Evolutionary conservation across 1,140 invertebrate genomes (phyloP).

Genomic region (Contarinia nasturtii): DNA sequence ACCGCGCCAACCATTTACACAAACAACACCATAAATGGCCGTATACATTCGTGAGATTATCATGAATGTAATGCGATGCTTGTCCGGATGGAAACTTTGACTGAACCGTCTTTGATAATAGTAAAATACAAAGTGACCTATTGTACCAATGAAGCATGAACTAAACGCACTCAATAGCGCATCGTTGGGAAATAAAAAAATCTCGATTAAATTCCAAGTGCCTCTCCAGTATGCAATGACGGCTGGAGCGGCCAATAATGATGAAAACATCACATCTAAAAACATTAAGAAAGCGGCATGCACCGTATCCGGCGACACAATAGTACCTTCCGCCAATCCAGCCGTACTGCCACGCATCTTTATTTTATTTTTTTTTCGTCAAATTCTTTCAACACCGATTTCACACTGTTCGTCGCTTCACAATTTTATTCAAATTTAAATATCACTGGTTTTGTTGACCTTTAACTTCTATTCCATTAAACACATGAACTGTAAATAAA

Average conservation of each 20-base stretch:
- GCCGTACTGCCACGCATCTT: conserved; percentile 37
- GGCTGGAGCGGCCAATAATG: conserved; percentile 49
- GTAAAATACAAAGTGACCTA: conserved; percentile 44
- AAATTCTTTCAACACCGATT: too few species aligned
- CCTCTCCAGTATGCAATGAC: conserved; percentile 73
- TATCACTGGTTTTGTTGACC: too few species aligned
- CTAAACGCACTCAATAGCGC: conserved; percentile 34
- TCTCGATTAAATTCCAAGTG: conserved; percentile 60
- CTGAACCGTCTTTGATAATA: conserved; percentile 41
- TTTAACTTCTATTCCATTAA: too few species aligned
- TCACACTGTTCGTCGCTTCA: too few species aligned
- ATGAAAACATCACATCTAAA: conserved; percentile 50
- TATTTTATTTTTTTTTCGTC: neutral
- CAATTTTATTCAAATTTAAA: too few species aligned
- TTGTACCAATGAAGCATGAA: conserved; percentile 46
- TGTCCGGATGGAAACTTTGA: conserved; percentile 40
- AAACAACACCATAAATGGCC: conserved; percentile 48
- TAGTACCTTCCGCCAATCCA: conserved; percentile 28
- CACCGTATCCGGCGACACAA: conserved; percentile 23
- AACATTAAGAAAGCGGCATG: conserved; percentile 37
- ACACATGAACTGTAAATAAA: too few species aligned
- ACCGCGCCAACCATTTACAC: conserved; percentile 70
- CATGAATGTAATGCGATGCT: conserved; percentile 45
- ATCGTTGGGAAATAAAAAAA: conserved; percentile 42
- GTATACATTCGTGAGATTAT: conserved; percentile 54